phyloP scores from a whole-genome alignment of 2,113 vertebrate species.

The Peucedramus taeniatus region DNA sequence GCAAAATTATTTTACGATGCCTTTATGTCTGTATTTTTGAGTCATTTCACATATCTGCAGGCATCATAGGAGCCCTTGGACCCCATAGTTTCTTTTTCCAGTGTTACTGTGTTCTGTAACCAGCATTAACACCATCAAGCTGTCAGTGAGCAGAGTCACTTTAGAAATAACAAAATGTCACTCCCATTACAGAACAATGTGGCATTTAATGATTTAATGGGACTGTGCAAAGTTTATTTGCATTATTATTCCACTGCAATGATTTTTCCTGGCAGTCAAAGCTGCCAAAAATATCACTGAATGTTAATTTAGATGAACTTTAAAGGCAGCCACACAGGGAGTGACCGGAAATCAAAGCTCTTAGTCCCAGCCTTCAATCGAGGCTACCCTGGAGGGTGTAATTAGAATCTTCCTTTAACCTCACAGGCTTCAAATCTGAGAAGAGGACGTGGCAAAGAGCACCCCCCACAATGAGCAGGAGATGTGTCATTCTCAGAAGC shows the following conservation, averaged over 20 bases:
- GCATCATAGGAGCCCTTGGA: neutral
- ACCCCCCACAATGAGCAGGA: neutral
- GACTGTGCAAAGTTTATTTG: constrained; percentile 63
- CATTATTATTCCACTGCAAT: constrained; percentile 52
- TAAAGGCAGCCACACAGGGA: constrained; percentile 57
- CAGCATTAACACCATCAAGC: constrained; percentile 35
- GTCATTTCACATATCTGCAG: neutral
- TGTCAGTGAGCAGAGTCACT: constrained; percentile 17
- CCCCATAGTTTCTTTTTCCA: neutral
- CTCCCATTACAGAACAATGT: constrained; percentile 64
- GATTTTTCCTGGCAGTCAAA: constrained; percentile 62
- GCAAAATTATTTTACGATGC: neutral
- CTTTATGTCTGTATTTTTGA: neutral
- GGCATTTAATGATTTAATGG: constrained; percentile 75
- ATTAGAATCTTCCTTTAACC: constrained; percentile 26
- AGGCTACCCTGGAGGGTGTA: neutral
- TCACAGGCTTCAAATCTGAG: neutral
- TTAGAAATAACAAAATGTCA: constrained; percentile 74
- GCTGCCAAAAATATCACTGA: constrained; percentile 63
- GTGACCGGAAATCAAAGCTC: constrained; percentile 64
- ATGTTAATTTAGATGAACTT: constrained; percentile 74
- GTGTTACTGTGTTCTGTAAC: constrained; percentile 2
- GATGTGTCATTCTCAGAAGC: neutral
- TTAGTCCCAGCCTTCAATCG: constrained; percentile 43
- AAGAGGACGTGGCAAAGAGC: neutral